Evolutionary conservation across 2,888 invertebrate genomes (phyloP).

Genomic region (Dorcus hopei): DNA sequence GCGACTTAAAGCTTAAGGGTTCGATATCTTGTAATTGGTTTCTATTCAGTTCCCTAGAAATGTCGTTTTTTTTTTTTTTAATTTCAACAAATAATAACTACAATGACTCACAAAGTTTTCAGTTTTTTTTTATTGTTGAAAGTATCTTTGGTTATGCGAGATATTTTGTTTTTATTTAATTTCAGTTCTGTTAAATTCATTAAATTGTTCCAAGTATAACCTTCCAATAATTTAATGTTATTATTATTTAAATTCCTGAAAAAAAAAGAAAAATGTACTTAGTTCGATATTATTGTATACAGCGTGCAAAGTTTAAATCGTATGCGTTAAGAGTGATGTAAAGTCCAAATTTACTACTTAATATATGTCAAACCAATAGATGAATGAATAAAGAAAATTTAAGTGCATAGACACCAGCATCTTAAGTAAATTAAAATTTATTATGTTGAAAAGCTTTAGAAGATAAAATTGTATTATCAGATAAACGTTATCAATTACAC

Average conservation of each 20-base stretch:
- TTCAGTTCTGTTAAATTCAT: slow-evolving; percentile 70
- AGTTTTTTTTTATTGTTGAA: slow-evolving; percentile 68
- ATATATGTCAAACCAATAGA: too few species aligned
- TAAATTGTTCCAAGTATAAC: slow-evolving; percentile 70
- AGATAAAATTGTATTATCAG: background rate
- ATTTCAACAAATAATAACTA: slow-evolving; percentile 15
- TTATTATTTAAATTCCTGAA: slow-evolving; percentile 70
- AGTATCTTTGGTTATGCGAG: slow-evolving; percentile 67
- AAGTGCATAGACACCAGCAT: too few species aligned
- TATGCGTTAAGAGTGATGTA: too few species aligned
- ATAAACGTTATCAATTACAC: slow-evolving; percentile 11
- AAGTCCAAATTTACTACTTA: too few species aligned
- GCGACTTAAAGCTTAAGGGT: slow-evolving; percentile 76
- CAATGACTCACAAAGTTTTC: slow-evolving; percentile 62
- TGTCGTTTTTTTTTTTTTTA: background rate
- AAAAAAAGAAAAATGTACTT: slow-evolving; percentile 21
- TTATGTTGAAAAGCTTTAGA: too few species aligned
- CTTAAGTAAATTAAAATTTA: too few species aligned
- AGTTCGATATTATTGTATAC: background rate
- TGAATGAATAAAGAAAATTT: too few species aligned
- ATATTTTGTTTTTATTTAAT: slow-evolving; percentile 75
- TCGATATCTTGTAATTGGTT: slow-evolving; percentile 78
- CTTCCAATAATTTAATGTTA: slow-evolving; percentile 66
- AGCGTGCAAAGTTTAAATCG: background rate
- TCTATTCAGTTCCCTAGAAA: slow-evolving; percentile 71